These are phyloP conservation scores for Junco hyemalis DNA, from an alignment of 2,113 vertebrate species.

Conservation along the genomic window DNA sequence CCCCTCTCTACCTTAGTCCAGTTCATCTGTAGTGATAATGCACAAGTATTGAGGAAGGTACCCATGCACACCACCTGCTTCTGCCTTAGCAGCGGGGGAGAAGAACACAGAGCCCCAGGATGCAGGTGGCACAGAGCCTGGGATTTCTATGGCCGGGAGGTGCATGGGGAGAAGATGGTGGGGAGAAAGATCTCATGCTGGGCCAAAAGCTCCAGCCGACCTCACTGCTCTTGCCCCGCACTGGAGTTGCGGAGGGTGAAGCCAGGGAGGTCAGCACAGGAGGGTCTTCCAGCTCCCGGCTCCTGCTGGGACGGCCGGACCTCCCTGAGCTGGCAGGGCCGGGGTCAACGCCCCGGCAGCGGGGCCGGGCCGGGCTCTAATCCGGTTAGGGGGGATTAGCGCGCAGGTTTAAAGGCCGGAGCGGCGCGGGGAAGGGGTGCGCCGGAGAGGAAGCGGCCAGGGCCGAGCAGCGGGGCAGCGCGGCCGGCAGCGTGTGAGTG, in stretches of 20 bases:
- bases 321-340: background rate
- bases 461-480: background rate
- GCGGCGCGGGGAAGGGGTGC: conserved; percentile 40
- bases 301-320: background rate
- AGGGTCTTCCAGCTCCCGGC: background rate
- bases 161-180: background rate
- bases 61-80: background rate
- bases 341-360: background rate
- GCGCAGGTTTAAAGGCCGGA: conserved; percentile 85
- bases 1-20: background rate
- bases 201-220: background rate
- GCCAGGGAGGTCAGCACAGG: background rate
- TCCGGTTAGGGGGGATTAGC: conserved; percentile 86
- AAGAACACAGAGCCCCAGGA: background rate
- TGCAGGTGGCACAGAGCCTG: background rate
- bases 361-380: conserved; percentile 62
- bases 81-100: background rate
- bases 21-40: background rate
- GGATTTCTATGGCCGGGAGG: accelerated
- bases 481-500: background rate
- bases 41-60: background rate
- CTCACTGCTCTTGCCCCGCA: background rate
- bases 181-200: background rate
- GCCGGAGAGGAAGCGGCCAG: background rate
- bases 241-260: background rate